These are phyloP conservation scores for Archivesica marissinica DNA, from an alignment of 1,140 invertebrate species.

Conservation along the genomic window DNA sequence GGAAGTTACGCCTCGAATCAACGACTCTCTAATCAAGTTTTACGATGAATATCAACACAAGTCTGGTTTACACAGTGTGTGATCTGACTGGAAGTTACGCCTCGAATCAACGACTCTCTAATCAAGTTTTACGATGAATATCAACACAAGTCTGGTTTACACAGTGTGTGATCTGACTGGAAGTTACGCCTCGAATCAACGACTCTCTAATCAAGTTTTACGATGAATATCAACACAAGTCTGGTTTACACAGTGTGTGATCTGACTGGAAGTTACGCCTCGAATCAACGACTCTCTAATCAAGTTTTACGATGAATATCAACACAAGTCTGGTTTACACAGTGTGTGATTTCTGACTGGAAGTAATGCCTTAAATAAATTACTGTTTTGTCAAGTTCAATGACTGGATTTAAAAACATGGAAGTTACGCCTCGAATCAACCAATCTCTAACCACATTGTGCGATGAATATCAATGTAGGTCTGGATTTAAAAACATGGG, in stretches of 20 bases:
- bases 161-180: slow-evolving; percentile 74
- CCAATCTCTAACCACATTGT: not conserved
- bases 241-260: no score
- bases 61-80: slow-evolving; percentile 71
- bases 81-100: slow-evolving; percentile 88
- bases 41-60: slow-evolving; percentile 87
- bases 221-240: not conserved
- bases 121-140: slow-evolving; percentile 90
- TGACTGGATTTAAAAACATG: not conserved
- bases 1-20: slow-evolving; percentile 90
- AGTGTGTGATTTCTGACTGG: no score
- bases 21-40: slow-evolving; percentile 87
- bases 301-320: not conserved
- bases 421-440: not conserved
- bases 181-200: no score
- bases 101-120: slow-evolving; percentile 88
- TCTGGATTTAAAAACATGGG: not conserved
- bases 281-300: not conserved
- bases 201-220: not conserved
- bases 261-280: no score
- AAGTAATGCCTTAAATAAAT: no score
- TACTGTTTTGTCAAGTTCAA: not conserved
- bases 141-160: slow-evolving; percentile 67
- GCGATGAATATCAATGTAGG: not conserved
- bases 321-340: no score